A percentile compares a stretch with the other conserved stretches of the same genome.
These are phyloP conservation scores for Sepioteuthis lessoniana DNA, from an alignment of 2,888 invertebrate genomes.

Conservation along the genomic window DNA sequence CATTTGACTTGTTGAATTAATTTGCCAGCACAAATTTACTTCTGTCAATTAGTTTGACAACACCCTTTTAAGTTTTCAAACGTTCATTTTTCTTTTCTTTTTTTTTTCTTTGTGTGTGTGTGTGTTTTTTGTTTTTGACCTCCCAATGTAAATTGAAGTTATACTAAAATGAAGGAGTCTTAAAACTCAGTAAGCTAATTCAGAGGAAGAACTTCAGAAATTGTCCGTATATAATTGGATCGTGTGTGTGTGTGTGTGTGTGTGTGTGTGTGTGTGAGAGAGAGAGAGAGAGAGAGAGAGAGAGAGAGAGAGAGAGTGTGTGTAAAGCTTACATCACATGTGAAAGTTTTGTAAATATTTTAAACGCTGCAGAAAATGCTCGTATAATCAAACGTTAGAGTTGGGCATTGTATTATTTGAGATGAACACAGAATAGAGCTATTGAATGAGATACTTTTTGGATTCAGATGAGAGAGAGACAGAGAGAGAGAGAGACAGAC, in stretches of 20 bases:
- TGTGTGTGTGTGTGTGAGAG: too few species aligned
- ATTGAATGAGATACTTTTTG: background rate
- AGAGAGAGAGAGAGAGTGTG: too few species aligned
- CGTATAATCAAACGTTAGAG: background rate
- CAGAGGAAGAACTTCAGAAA: background rate
- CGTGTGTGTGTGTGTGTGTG: rapidly evolving
- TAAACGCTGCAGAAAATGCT: background rate
- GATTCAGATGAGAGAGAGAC: background rate
- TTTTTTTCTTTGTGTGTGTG: too few species aligned
- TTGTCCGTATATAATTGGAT: background rate
- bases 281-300: too few species aligned
- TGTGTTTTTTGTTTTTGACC: too few species aligned
- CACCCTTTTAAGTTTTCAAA: too few species aligned
- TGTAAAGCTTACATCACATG: background rate
- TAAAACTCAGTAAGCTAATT: background rate
- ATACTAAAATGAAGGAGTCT: background rate
- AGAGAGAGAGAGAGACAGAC: too few species aligned
- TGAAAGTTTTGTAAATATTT: background rate
- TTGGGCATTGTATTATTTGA: background rate
- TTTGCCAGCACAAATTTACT: too few species aligned
- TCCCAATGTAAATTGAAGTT: background rate
- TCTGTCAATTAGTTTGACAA: too few species aligned
- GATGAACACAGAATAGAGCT: background rate
- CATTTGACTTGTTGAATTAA: too few species aligned
- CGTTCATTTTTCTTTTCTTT: too few species aligned